Percentiles rank a stretch among this genome's conserved stretches.
Evolutionary conservation across 2,113 vertebrate species (phyloP).

Genomic region (Brevimyrus niger): DNA sequence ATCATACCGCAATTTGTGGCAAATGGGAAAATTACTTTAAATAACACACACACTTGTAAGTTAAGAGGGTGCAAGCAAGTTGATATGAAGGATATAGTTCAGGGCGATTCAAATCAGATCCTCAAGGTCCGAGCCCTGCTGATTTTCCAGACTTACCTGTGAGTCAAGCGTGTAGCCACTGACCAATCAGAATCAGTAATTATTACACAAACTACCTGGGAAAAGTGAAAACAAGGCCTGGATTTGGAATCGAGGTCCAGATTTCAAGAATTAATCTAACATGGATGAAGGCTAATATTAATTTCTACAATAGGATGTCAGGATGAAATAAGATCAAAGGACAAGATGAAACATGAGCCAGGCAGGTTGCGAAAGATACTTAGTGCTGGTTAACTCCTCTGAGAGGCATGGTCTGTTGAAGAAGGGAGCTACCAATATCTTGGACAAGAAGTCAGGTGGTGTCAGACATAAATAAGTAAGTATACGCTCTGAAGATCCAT

Average conservation of each 20-base stretch:
- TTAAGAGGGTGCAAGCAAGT: neutral
- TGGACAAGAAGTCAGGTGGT: neutral
- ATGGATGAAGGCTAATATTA: neutral
- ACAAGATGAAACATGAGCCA: neutral
- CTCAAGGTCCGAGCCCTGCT: neutral
- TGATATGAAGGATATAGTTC: neutral
- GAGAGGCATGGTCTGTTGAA: neutral
- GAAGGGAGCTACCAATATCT: neutral
- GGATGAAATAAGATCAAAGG: neutral
- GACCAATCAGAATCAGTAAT: neutral
- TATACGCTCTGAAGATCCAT: neutral
- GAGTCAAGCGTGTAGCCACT: neutral
- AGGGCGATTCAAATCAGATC: neutral
- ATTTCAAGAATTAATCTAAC: neutral
- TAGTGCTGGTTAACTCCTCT: neutral
- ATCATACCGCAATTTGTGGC: neutral
- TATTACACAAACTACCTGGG: neutral
- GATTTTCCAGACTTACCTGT: neutral
- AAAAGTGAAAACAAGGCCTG: neutral
- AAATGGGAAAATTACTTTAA: constrained; percentile 1
- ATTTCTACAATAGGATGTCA: neutral
- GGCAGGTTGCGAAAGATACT: neutral
- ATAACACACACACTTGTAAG: neutral
- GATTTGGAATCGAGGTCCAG: neutral
- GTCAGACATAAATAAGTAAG: neutral